Base-by-base conservation (phyloP, 1,140 invertebrate species). In the Drosophila tristis region DNA sequence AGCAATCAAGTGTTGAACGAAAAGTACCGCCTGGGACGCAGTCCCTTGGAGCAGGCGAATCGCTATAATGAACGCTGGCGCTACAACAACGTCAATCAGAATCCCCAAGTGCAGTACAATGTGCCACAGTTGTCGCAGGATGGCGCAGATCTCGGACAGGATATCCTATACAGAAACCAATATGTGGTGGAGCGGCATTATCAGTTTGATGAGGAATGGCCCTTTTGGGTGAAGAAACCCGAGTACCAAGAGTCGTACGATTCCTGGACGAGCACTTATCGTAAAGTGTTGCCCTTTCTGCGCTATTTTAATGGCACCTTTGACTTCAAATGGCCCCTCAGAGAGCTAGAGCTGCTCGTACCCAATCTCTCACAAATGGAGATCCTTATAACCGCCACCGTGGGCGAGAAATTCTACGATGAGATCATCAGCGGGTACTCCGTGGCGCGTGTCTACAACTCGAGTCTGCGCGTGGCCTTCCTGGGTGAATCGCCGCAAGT, bases 401-500 rank as follows among this genome's bases (percentile, higher is more conserved):
- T 99, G 0, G 97, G 97, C 0, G 98, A 99, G 80, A 95, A 96
- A 77, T 98, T 97, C 92, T 94, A 98, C 57, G 95, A 98, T 89
- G 96, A 98, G 92, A 93, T 97, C 13, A 95, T 97, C 9, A 95
- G 97, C 77, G 98, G 98, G 0, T 98, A 96, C 93, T 96, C 97
- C 0, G 95, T 95, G 25, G 96, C 98, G 0, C 93, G 97, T 57
- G 96, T 99, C 29, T 98, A 95, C 90, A 97, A 97, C 91, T 97
- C 97, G 0, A 96, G 95, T 4, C 93, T 98, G 8, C 94, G 95
- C 60, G 93, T 99, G 0, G 93, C 95, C 42, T 98, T 98, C 92
- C 93, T 99, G 0, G 98, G 98, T 1, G 97, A 96, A 25, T 95
- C 95, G 0, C 96, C 98, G 4, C 97, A 98, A 92, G 95, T 99